These are phyloP conservation scores for Nesospiza acunhae DNA, from an alignment of 2,113 vertebrate species.

Conservation along the genomic window DNA sequence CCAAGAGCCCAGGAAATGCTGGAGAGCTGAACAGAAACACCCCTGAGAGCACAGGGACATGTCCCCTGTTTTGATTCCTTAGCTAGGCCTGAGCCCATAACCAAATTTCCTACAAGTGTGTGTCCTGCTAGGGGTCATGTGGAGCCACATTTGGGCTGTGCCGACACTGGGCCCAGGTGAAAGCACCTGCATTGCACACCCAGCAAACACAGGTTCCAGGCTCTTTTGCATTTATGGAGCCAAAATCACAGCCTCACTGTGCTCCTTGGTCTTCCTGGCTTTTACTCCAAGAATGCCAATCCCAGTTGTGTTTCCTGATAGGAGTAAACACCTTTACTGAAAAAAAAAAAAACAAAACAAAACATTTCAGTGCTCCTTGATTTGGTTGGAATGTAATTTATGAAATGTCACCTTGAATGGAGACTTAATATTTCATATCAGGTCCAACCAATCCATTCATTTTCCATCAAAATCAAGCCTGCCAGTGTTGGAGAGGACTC, in stretches of 20 bases:
- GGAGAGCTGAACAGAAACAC: background rate
- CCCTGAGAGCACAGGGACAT: fast-evolving
- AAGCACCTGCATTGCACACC: background rate
- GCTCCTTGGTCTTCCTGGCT: background rate
- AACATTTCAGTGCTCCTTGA: background rate
- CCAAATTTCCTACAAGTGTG: fast-evolving
- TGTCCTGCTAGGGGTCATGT: background rate
- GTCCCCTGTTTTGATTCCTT: background rate
- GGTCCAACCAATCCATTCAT: background rate
- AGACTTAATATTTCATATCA: background rate
- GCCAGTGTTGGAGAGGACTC: background rate
- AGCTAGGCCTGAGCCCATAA: background rate
- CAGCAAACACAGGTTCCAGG: background rate
- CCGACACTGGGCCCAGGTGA: background rate
- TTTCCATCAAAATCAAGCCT: background rate
- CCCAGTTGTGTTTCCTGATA: background rate
- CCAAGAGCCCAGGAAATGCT: background rate
- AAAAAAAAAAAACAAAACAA: background rate
- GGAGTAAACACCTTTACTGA: background rate
- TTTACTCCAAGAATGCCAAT: background rate
- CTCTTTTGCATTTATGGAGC: background rate
- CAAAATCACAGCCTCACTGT: background rate
- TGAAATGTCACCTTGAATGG: background rate
- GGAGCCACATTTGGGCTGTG: background rate
- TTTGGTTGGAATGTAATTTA: background rate